Percentiles rank a stretch among this genome's conserved stretches.
phyloP scores from a whole-genome alignment of 2,888 invertebrate species.

The Amblyjoppa proteus region DNA sequence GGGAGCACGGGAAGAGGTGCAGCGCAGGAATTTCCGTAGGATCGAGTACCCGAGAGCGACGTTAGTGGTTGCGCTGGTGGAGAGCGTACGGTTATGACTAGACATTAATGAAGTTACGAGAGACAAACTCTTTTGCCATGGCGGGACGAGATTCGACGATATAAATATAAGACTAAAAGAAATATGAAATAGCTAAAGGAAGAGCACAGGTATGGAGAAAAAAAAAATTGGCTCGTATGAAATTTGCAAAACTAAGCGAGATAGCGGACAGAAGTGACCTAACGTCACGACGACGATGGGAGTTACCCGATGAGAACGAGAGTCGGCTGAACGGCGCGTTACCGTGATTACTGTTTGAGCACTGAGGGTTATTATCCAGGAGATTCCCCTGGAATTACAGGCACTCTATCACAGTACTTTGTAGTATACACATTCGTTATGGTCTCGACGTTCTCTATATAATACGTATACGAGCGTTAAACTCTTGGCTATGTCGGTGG shows the following conservation, averaged over 20 bases:
- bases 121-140: slow-evolving; percentile 41
- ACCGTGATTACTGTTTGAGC: slow-evolving; percentile 47
- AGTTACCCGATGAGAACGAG: slow-evolving; percentile 18
- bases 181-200: neutral
- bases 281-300: slow-evolving; percentile 34
- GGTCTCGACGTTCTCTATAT: slow-evolving; percentile 25
- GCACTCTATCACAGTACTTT: slow-evolving; percentile 64
- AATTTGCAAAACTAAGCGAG: slow-evolving; percentile 17
- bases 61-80: slow-evolving; percentile 41
- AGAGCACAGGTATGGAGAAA: neutral
- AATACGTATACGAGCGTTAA: slow-evolving; percentile 38
- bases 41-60: slow-evolving; percentile 33
- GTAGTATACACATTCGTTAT: slow-evolving; percentile 27
- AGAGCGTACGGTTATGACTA: slow-evolving; percentile 46
- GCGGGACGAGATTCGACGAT: slow-evolving; percentile 28
- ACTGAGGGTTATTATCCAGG: slow-evolving; percentile 61
- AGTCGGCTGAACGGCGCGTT: slow-evolving; percentile 34
- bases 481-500: slow-evolving; percentile 32
- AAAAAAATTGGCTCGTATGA: slow-evolving; percentile 34
- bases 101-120: slow-evolving; percentile 61
- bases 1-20: slow-evolving; percentile 34
- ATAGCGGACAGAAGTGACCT: slow-evolving; percentile 10
- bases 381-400: slow-evolving; percentile 62
- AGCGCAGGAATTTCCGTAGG: slow-evolving; percentile 39
- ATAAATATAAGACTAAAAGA: slow-evolving; percentile 20